Conservation (phyloP, 2,888 invertebrate species). For the Metellina segmentata region DNA sequence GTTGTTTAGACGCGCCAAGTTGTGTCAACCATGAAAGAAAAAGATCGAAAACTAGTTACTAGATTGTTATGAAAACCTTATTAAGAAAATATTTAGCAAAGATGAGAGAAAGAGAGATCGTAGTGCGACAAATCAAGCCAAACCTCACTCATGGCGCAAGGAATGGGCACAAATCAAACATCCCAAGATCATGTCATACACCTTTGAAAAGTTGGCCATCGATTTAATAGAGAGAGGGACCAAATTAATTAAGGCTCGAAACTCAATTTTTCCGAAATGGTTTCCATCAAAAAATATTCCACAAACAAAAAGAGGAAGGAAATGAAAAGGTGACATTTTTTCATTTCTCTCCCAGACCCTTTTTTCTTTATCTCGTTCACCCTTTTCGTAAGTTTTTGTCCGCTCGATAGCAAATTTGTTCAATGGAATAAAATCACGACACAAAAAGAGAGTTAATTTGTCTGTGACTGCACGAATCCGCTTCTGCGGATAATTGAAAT, state of each 20-base stretch:
- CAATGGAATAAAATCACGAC: slow-evolving; percentile 38
- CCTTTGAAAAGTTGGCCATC: too few relatives aligned
- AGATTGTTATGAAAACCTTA: too few relatives aligned
- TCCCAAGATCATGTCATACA: too few relatives aligned
- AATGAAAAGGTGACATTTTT: not conserved
- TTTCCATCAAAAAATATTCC: slow-evolving; percentile 36
- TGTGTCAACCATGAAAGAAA: too few relatives aligned
- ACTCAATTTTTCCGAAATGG: slow-evolving; percentile 9
- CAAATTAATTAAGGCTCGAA: slow-evolving; percentile 44
- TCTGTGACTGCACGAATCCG: slow-evolving; percentile 62
- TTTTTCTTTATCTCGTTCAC: not conserved
- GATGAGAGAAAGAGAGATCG: too few relatives aligned
- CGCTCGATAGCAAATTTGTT: slow-evolving; percentile 59
- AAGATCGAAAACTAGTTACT: too few relatives aligned
- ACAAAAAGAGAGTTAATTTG: slow-evolving; percentile 67
- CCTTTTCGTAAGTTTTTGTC: not conserved
- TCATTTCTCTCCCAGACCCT: not conserved
- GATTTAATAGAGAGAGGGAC: not conserved
- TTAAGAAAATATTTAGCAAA: too few relatives aligned
- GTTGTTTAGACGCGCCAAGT: too few relatives aligned
- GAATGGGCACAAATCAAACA: too few relatives aligned
- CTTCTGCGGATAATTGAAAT: slow-evolving; percentile 67
- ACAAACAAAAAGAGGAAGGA: slow-evolving; percentile 21
- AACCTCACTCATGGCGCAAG: too few relatives aligned
- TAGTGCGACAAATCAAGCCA: too few relatives aligned